Conservation (phyloP, 1,140 invertebrate species). For the Samia ricini region DNA sequence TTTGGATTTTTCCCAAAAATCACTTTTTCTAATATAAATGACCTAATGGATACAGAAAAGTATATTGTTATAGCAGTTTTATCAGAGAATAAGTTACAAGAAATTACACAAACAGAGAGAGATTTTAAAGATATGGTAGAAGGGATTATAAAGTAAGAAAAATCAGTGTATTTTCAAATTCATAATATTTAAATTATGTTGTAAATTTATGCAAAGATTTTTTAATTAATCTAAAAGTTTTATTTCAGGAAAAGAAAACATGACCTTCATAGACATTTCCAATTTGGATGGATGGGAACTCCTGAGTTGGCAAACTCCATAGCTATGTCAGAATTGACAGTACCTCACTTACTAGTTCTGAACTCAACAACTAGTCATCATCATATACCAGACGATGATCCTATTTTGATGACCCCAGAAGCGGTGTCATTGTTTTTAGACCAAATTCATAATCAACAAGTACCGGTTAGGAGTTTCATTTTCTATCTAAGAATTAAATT, state of each 20-base stretch:
- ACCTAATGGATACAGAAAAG: slow-evolving; percentile 90
- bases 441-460: slow-evolving; percentile 84
- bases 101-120: slow-evolving; percentile 88
- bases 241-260: slow-evolving; percentile 81
- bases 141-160: slow-evolving; percentile 81
- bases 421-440: slow-evolving; percentile 89
- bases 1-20: slow-evolving; percentile 95
- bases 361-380: slow-evolving; percentile 95
- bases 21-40: slow-evolving; percentile 89
- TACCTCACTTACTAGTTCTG: slow-evolving; percentile 92
- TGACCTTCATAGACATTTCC: slow-evolving; percentile 90
- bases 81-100: slow-evolving; percentile 91
- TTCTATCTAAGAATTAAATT: too few species aligned
- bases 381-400: slow-evolving; percentile 92
- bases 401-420: slow-evolving; percentile 86
- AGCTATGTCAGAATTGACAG: slow-evolving; percentile 88
- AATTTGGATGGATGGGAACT: slow-evolving; percentile 95
- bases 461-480: slow-evolving; percentile 78
- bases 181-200: not conserved
- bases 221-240: not conserved
- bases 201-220: not conserved
- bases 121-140: slow-evolving; percentile 93
- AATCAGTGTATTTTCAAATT: slow-evolving; percentile 4
- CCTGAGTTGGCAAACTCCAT: slow-evolving; percentile 94
- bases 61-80: slow-evolving; percentile 91